A percentile compares a stretch with the other conserved stretches of the same genome.
These are phyloP conservation scores for Callionymus lyra DNA, from an alignment of 2,113 vertebrate genomes.

Conservation along the genomic window DNA sequence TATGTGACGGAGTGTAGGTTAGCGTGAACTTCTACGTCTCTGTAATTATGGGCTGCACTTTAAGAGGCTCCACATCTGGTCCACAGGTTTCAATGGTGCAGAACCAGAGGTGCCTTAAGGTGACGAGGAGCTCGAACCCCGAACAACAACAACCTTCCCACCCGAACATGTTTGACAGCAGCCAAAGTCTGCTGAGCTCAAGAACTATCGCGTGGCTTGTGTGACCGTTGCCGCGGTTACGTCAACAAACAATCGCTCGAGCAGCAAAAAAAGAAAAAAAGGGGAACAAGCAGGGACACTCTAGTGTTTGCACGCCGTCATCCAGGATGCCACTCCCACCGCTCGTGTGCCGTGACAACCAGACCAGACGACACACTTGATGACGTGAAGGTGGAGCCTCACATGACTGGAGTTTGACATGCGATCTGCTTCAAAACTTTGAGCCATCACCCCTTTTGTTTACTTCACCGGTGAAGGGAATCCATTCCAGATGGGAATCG, in stretches of 20 bases:
- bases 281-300: slow-evolving; percentile 14
- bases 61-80: slow-evolving; percentile 53
- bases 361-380: slow-evolving; percentile 22
- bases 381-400: slow-evolving; percentile 30
- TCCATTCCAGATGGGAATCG: too few relatives aligned
- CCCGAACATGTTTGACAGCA: slow-evolving; percentile 25
- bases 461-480: too few relatives aligned
- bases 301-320: slow-evolving; percentile 44
- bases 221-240: slow-evolving; percentile 28
- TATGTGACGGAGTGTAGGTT: too few relatives aligned
- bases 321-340: slow-evolving; percentile 26
- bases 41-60: slow-evolving; percentile 36
- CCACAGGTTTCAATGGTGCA: slow-evolving; percentile 28
- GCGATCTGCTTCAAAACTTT: slow-evolving; percentile 13
- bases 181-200: background rate
- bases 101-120: slow-evolving; percentile 13
- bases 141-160: slow-evolving; percentile 9
- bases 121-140: slow-evolving; percentile 20
- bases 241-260: slow-evolving; percentile 25
- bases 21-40: slow-evolving; percentile 17
- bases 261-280: slow-evolving; percentile 25
- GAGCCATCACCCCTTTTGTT: too few relatives aligned
- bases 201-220: too few relatives aligned
- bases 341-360: slow-evolving; percentile 37
- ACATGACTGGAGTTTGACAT: slow-evolving; percentile 36